phyloP scores from a whole-genome alignment of 2,888 invertebrate genomes.

The Patella ulyssiponensis region DNA sequence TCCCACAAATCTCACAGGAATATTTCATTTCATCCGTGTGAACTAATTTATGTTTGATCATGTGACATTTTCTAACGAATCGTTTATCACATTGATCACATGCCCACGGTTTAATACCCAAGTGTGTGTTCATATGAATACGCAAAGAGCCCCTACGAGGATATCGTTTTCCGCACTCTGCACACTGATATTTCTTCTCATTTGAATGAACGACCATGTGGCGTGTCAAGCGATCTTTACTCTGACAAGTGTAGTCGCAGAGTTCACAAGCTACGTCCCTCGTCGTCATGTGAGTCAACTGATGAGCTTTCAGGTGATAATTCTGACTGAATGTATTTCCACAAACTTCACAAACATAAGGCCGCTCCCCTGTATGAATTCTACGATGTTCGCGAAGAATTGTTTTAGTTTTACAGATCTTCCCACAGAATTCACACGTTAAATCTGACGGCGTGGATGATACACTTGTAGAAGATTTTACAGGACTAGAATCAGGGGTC shows the following conservation, averaged over 20 bases:
- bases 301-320: neutral
- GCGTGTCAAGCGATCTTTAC: neutral
- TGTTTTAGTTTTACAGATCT: neutral
- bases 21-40: conserved; percentile 10
- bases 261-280: neutral
- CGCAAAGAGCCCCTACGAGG: neutral
- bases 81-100: conserved; percentile 3
- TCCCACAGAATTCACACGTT: conserved; percentile 12
- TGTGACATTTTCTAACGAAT: conserved; percentile 11
- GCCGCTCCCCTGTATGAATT: neutral
- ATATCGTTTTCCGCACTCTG: neutral
- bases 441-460: neutral
- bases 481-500: neutral
- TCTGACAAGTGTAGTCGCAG: neutral
- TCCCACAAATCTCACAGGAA: neutral
- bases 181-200: conserved; percentile 6
- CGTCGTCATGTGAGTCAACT: neutral
- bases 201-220: conserved; percentile 2
- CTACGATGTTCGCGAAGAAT: neutral
- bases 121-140: neutral
- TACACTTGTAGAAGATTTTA: neutral
- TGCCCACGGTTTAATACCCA: neutral
- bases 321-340: conserved; percentile 2
- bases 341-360: conserved; percentile 15
- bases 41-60: neutral